phyloP scores from a whole-genome alignment of 2,888 invertebrate species.

The Busseola fusca region DNA sequence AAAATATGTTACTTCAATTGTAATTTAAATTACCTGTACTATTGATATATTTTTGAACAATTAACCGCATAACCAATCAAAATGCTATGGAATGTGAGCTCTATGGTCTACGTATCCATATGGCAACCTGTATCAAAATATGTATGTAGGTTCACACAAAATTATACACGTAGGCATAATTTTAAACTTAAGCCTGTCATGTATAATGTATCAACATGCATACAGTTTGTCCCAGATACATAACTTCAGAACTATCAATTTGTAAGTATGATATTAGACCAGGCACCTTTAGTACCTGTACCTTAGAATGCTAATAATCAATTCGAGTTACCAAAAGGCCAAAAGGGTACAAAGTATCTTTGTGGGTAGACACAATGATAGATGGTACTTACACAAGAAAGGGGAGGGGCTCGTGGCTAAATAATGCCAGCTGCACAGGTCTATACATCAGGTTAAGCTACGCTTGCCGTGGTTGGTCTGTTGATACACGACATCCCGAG shows the following conservation, averaged over 20 bases:
- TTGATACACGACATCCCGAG: too few relatives aligned
- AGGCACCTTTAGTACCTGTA: constrained; percentile 30
- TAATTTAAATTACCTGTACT: too few relatives aligned
- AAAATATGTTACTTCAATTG: too few relatives aligned
- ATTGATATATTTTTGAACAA: background rate
- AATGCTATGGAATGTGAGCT: background rate
- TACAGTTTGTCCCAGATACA: constrained; percentile 56
- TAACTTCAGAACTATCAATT: constrained; percentile 43
- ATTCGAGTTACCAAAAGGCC: background rate
- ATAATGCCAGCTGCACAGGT: too few relatives aligned
- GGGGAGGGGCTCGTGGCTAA: too few relatives aligned
- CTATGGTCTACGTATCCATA: background rate
- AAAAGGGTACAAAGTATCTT: background rate
- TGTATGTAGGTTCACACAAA: constrained; percentile 21
- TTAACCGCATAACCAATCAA: background rate
- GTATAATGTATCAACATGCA: constrained; percentile 56
- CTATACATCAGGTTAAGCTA: too few relatives aligned
- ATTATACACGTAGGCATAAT: constrained; percentile 37
- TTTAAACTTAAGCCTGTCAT: constrained; percentile 49
- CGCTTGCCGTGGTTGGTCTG: too few relatives aligned
- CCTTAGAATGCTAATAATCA: constrained; percentile 2
- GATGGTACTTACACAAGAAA: background rate
- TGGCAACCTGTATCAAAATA: constrained; percentile 1
- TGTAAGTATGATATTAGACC: constrained; percentile 43
- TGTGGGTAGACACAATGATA: background rate